Percentiles rank a stretch among this genome's conserved stretches.
Evolutionary conservation across 2,888 invertebrate genomes (phyloP).

Genomic region (Pharmacophagus antenor): DNA sequence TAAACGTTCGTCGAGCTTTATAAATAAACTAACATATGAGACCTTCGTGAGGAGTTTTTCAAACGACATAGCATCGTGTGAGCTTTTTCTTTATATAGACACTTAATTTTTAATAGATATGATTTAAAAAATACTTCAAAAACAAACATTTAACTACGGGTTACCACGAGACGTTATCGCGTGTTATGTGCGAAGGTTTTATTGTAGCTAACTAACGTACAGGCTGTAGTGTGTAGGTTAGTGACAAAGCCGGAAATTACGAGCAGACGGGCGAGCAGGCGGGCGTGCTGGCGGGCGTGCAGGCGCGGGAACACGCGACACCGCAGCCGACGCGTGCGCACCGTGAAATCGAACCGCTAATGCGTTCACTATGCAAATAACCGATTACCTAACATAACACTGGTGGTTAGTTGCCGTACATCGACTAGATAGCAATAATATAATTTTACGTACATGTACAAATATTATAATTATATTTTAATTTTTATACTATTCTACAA

Average conservation of each 20-base stretch:
- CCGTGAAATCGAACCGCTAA: constrained; percentile 29
- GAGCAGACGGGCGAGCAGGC: constrained; percentile 33
- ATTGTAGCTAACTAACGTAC: too few species aligned
- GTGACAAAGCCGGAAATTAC: constrained; percentile 51
- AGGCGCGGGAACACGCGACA: constrained; percentile 39
- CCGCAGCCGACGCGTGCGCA: constrained; percentile 18
- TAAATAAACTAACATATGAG: too few species aligned
- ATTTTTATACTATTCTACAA: too few species aligned
- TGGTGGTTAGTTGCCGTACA: not conserved
- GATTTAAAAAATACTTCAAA: too few species aligned
- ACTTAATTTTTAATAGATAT: too few species aligned
- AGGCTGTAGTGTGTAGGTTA: constrained; percentile 28
- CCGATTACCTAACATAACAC: too few species aligned
- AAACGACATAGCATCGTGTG: too few species aligned
- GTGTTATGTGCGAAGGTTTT: not conserved
- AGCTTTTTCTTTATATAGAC: too few species aligned
- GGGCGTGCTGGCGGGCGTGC: constrained; percentile 22
- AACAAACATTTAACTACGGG: not conserved
- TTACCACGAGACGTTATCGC: not conserved
- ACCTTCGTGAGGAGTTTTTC: too few species aligned
- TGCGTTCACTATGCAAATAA: constrained; percentile 23
- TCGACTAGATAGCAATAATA: not conserved
- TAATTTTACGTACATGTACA: too few species aligned
- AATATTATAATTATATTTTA: too few species aligned
- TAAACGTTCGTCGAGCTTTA: too few species aligned